Base-by-base conservation (phyloP, 2,888 invertebrate genomes). In the Bellardia pandia region DNA sequence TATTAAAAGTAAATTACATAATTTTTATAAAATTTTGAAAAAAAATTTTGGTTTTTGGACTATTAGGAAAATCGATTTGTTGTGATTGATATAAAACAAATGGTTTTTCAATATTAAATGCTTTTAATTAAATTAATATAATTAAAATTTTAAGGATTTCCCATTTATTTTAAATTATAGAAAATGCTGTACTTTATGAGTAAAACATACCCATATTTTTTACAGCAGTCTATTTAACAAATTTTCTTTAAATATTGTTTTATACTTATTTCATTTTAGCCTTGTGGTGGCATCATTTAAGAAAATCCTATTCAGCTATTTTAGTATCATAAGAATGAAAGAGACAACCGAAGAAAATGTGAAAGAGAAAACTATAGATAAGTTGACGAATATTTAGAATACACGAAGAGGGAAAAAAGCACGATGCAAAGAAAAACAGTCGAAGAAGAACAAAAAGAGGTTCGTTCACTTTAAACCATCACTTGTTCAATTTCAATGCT, bases 401-500 rank as follows among this genome's bases (percentile, higher is more conserved):
- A 77, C 56, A 68, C 71, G 68, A 81, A 84, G 71, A 80, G 62
- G 77, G 72, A 82, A 71, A 85, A 82, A 60, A 74, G 58, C 68
- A 80, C 80, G 72, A 82, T 64, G n/a, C 53, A 76, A 80, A 62
- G 48, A 23, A 77, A 72, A 83, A 74, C 42, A 86, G 48, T 77
- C 45, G 42, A 60, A 81, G 69, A 86, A 84, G 66, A 80, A 79
- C 74, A 84, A 86, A 86, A 69, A 74, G 79, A 84, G 84, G 66
- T 86, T 83, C 82, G 83, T 91, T 91, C 91, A 92, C 90, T 91
- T 91, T 88, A 90, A 91, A 90, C 91, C 91, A 91, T 91, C 91
- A 92, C 92, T 92, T 92, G 93, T 92, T 92, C 91, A 92, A 92
- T 92, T 91, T 91, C 89, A 90, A 91, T 90, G 91, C 91, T 91